phyloP scores from a whole-genome alignment of 1,140 invertebrate species.

The Episyrphus balteatus region DNA sequence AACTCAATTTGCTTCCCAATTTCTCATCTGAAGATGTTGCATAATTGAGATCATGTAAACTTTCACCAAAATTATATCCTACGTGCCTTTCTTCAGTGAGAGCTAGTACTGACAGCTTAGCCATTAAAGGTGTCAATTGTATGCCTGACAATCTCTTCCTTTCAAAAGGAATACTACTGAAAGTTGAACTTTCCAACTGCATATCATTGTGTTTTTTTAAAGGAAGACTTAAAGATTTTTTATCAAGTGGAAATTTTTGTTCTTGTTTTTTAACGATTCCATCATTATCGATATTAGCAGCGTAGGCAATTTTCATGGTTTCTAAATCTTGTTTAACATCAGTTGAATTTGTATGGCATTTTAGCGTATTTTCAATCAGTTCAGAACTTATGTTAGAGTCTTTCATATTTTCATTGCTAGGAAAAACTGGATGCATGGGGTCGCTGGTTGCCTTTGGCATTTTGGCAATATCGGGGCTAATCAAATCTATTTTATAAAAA shows the following conservation, averaged over 20 bases:
- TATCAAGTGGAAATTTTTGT: conserved; percentile 38
- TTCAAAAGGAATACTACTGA: conserved; percentile 6
- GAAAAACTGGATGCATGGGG: conserved; percentile 63
- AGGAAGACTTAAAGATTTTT: conserved; percentile 57
- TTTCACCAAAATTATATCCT: conserved; percentile 40
- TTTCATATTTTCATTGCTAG: conserved; percentile 55
- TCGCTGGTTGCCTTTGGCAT: conserved; percentile 56
- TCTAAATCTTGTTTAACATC: too few species aligned
- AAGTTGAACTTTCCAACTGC: not conserved
- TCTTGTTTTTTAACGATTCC: not conserved
- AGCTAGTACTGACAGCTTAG: conserved; percentile 61
- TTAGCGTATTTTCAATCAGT: too few species aligned
- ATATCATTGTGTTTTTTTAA: conserved; percentile 44
- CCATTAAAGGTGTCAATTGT: conserved; percentile 69
- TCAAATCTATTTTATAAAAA: not conserved
- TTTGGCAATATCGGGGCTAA: conserved; percentile 24
- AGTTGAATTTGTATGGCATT: too few species aligned
- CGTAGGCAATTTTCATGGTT: too few species aligned
- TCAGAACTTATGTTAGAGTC: conserved; percentile 56
- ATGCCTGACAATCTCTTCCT: conserved; percentile 46
- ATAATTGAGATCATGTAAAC: too few species aligned
- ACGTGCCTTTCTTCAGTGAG: conserved; percentile 55
- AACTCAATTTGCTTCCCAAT: too few species aligned
- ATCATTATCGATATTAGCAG: not conserved
- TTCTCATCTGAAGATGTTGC: too few species aligned